Conservation (phyloP, 1,140 invertebrate species). For the Bicyclus anynana region DNA sequence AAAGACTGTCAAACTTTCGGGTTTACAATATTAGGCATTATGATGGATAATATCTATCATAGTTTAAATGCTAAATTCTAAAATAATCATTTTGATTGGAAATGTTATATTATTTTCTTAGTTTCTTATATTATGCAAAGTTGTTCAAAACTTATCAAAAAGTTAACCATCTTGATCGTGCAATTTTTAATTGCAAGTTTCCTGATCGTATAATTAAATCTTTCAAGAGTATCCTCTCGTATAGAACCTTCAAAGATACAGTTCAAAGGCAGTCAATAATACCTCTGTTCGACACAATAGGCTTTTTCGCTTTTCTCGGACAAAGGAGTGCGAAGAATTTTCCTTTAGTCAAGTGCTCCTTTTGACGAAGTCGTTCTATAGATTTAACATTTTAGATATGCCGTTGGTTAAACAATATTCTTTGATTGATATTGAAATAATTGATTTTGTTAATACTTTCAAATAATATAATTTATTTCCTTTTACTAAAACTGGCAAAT, state of each 20-base stretch:
- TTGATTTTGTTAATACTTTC: background rate
- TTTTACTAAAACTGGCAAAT: too few relatives aligned
- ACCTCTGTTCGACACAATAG: constrained; percentile 15
- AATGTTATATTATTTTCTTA: too few relatives aligned
- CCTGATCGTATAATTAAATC: background rate
- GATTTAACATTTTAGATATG: constrained; percentile 11
- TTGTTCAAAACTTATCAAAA: too few relatives aligned
- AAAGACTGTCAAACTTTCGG: too few relatives aligned
- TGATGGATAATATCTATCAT: too few relatives aligned
- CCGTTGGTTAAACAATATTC: background rate
- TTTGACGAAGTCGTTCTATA: constrained; percentile 11
- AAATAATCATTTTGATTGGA: too few relatives aligned
- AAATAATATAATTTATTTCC: too few relatives aligned
- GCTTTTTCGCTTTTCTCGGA: constrained; percentile 6
- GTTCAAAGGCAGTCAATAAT: constrained; percentile 14
- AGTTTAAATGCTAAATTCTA: too few relatives aligned
- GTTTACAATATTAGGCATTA: too few relatives aligned
- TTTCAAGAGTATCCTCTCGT: background rate
- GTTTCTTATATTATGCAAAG: too few relatives aligned
- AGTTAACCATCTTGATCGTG: background rate
- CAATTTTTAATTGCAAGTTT: background rate
- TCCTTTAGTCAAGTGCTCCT: constrained; percentile 9
- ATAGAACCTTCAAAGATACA: constrained; percentile 8
- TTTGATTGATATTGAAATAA: background rate
- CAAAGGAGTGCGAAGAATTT: constrained; percentile 14